phyloP scores from a whole-genome alignment of 2,113 vertebrate species.

The Eulacestoma nigropectus region DNA sequence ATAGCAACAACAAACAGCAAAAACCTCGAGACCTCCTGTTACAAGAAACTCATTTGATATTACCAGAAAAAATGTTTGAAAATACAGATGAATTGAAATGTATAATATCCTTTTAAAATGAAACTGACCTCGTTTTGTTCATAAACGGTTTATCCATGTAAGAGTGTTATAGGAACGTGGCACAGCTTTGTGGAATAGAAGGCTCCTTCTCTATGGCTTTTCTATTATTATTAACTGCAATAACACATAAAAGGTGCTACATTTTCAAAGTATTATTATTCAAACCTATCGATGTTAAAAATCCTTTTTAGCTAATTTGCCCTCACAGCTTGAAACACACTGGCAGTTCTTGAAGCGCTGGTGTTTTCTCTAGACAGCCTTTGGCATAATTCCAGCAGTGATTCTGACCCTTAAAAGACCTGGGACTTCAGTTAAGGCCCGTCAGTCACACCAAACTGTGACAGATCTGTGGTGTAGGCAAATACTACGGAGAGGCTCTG shows the following conservation, averaged over 20 bases:
- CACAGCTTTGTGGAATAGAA: slow-evolving; percentile 11
- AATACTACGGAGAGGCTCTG: background rate
- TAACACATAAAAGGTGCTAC: background rate
- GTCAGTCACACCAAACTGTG: background rate
- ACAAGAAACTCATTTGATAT: background rate
- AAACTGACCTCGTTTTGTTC: background rate
- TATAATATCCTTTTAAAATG: background rate
- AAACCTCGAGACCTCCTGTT: background rate
- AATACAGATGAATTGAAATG: background rate
- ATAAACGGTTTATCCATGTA: background rate
- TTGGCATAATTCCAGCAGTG: background rate
- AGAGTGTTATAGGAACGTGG: background rate
- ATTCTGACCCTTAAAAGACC: background rate
- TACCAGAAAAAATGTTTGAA: background rate
- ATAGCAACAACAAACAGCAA: background rate
- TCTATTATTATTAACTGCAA: background rate
- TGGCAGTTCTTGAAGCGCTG: background rate
- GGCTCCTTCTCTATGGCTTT: background rate
- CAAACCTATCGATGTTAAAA: slow-evolving; percentile 4
- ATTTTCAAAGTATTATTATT: slow-evolving; percentile 29
- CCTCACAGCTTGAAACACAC: background rate
- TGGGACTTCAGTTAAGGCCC: background rate
- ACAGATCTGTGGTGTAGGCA: background rate
- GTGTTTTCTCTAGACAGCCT: background rate
- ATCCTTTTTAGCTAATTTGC: slow-evolving; percentile 30